phyloP scores from a whole-genome alignment of 1,140 invertebrate genomes.

The Euura saliciscinereae region DNA sequence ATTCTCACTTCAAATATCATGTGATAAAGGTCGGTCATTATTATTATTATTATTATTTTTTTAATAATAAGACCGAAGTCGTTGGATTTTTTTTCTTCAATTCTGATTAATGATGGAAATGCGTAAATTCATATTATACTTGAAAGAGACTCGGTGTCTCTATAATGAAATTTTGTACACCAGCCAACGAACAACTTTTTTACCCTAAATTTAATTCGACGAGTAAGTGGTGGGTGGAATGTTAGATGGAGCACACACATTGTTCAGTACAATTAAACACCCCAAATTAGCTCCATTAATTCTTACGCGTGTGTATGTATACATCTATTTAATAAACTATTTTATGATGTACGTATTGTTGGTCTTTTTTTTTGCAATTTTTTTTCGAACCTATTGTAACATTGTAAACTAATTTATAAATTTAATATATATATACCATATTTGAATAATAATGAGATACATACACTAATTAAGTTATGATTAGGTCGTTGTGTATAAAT shows the following conservation, averaged over 20 bases:
- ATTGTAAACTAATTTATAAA: background rate
- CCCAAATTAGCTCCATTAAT: background rate
- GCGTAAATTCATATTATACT: too few species aligned
- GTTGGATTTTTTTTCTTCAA: too few species aligned
- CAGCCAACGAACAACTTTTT: too few species aligned
- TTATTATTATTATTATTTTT: too few species aligned
- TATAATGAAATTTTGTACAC: too few species aligned
- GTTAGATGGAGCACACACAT: background rate
- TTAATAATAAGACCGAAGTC: too few species aligned
- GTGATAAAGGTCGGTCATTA: too few species aligned
- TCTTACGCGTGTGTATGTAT: background rate
- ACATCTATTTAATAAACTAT: background rate
- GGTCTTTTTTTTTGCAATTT: background rate
- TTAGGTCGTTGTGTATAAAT: background rate
- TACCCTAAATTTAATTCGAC: too few species aligned
- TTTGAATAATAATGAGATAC: background rate
- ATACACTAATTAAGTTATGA: background rate
- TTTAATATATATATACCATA: slow-evolving; percentile 4
- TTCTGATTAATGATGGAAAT: too few species aligned
- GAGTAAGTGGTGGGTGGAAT: too few species aligned
- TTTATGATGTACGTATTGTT: background rate
- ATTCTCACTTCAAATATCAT: too few species aligned
- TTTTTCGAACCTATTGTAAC: background rate
- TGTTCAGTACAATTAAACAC: background rate
- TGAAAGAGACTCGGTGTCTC: too few species aligned